Evolutionary conservation across 2,888 invertebrate species (phyloP).

Genomic region (Plutella xylostella): DNA sequence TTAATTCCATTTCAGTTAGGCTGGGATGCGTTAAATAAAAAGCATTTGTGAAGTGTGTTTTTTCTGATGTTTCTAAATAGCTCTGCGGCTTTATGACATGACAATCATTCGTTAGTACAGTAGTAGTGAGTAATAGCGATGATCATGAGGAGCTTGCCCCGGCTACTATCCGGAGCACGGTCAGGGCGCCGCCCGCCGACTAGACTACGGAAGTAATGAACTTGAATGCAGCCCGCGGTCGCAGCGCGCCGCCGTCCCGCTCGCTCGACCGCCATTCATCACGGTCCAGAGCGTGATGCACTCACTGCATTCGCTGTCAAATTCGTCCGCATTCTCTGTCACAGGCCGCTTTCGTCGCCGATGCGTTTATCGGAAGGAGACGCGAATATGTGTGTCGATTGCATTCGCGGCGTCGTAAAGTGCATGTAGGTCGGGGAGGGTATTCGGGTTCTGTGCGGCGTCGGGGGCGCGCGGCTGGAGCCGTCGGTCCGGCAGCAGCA

Average conservation of each 20-base stretch:
- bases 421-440: conserved; percentile 68
- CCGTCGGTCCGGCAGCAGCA: conserved; percentile 56
- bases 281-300: conserved; percentile 61
- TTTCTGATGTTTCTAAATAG: neutral
- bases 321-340: conserved; percentile 67
- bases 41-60: too few relatives aligned
- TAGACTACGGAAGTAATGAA: conserved; percentile 67
- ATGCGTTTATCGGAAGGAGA: conserved; percentile 70
- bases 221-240: conserved; percentile 63
- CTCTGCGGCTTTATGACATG: too few relatives aligned
- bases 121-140: neutral
- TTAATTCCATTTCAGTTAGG: too few relatives aligned
- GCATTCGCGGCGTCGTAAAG: conserved; percentile 65
- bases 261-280: conserved; percentile 41
- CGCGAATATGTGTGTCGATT: conserved; percentile 69
- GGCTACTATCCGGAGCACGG: conserved; percentile 37
- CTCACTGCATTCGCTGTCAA: conserved; percentile 64
- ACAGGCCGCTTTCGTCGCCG: conserved; percentile 67
- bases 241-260: conserved; percentile 50
- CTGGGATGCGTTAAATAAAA: too few relatives aligned
- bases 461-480: conserved; percentile 54
- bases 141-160: neutral
- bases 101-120: conserved; percentile 18
- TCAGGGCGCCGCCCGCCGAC: conserved; percentile 38
- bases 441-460: conserved; percentile 32